phyloP scores from a whole-genome alignment of 2,888 invertebrate genomes.

The Mechanitis mazaeus region DNA sequence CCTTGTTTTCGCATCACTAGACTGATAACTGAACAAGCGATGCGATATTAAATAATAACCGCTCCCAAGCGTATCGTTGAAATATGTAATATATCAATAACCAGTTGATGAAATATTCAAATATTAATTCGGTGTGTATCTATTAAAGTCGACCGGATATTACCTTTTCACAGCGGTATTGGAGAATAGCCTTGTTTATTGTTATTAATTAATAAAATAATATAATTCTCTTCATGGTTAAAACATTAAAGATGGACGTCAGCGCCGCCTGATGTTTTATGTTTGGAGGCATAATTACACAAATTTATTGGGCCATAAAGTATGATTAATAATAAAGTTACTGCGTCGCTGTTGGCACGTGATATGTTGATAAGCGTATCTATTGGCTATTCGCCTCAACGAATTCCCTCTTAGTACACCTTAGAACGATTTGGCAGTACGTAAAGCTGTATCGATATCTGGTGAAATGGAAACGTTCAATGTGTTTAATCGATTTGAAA shows the following conservation, averaged over 20 bases:
- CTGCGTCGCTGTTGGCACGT: constrained; percentile 36
- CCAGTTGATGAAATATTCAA: constrained; percentile 44
- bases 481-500: constrained; percentile 47
- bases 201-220: no score
- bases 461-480: constrained; percentile 49
- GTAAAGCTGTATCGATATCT: constrained; percentile 42
- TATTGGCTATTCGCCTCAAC: constrained; percentile 55
- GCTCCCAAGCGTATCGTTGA: constrained; percentile 60
- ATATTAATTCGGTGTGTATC: constrained; percentile 10
- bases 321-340: constrained; percentile 45
- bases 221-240: no score
- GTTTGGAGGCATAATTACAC: constrained; percentile 21
- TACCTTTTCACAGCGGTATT: background rate
- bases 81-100: constrained; percentile 53
- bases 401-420: constrained; percentile 40
- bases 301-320: constrained; percentile 38
- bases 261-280: constrained; percentile 5
- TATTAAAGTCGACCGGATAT: background rate
- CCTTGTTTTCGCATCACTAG: constrained; percentile 63
- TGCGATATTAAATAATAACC: constrained; percentile 68
- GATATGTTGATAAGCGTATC: constrained; percentile 57
- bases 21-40: constrained; percentile 61
- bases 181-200: no score
- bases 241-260: no score
- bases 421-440: constrained; percentile 38